Evolutionary conservation across 1,140 invertebrate genomes (phyloP).

Genomic region (Rhopalosiphum padi): DNA sequence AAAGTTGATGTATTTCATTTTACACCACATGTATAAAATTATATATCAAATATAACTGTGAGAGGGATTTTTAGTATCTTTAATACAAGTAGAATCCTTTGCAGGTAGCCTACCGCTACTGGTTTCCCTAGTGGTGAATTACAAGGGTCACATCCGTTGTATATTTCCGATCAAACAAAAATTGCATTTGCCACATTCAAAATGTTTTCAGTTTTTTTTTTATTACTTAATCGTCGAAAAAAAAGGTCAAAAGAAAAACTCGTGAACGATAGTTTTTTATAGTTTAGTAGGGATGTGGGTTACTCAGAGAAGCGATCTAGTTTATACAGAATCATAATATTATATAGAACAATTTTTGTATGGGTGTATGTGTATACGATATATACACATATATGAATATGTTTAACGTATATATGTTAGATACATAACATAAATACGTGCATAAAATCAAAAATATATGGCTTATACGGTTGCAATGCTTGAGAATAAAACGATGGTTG

Average conservation of each 20-base stretch:
- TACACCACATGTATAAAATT: not conserved
- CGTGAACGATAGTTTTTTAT: not conserved
- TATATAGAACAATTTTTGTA: not conserved
- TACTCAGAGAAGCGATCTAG: not conserved
- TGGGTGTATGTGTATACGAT: not conserved
- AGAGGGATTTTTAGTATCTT: not conserved
- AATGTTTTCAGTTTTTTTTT: not conserved
- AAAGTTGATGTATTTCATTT: not conserved
- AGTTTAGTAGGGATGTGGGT: not conserved
- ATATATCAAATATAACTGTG: not conserved
- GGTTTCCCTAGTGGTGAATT: not conserved
- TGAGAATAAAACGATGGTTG: not conserved
- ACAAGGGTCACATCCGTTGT: not conserved
- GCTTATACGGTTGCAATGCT: not conserved
- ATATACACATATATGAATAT: not conserved
- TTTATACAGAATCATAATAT: not conserved
- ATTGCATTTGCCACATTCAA: not conserved
- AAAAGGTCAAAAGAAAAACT: not conserved
- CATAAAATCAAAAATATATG: not conserved
- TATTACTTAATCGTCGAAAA: not conserved
- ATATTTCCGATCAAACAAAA: not conserved
- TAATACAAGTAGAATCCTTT: not conserved
- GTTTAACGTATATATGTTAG: too few species aligned
- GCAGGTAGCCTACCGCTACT: not conserved
- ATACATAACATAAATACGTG: not conserved